Evolutionary conservation across 2,113 vertebrate genomes (phyloP), one percentile per base, ranked within the genome.

Genomic region (Trichechus manatus): DNA sequence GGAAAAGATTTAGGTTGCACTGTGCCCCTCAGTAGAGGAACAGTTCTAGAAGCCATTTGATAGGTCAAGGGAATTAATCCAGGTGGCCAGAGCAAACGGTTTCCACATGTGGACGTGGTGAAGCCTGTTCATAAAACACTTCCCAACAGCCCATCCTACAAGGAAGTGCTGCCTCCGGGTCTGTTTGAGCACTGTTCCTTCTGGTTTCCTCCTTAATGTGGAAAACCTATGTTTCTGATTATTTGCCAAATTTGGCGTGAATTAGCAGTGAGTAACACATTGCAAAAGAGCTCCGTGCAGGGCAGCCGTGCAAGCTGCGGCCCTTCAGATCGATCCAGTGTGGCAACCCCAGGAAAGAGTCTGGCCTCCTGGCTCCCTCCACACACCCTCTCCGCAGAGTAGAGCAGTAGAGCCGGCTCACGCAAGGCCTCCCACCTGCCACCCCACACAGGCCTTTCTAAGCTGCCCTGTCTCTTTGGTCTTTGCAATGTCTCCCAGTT

Each of bases 181-280:
- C 74, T 89, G 53, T 72, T 82, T 42, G 27, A 91, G 56, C 19
- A 63, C 36, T 53, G 36, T 53, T 77, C 42, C 36, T 13, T 95
- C 94, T 94, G 63, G 23, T 79, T 94, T 95, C 90, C 85, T 94
- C 56, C 89, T 87, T 96, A 78, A 85, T 93, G 72, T 68, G 92
- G 72, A 98, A 97, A 96, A 92, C 77, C 89, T 94, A 68, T 96
- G 94, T 96, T 97, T 97, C 89, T 96, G 86, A 95, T 98, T 96
- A 93, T 87, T 96, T 97, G 89, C 78, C 87, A 91, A 97, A 92
- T 82, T 72, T 97, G 93, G 85, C 93, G 74, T 64, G 61, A 89
- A 88, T 44, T 33, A 93, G 80, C 80, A 75, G 59, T 96, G 80
- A 97, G 44, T 36, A 97, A 93, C 44, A 87, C 93, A 86, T 85